A percentile compares a stretch with the other conserved stretches of the same genome.
phyloP scores from a whole-genome alignment of 2,888 invertebrate genomes.

The Agrotis segetum region DNA sequence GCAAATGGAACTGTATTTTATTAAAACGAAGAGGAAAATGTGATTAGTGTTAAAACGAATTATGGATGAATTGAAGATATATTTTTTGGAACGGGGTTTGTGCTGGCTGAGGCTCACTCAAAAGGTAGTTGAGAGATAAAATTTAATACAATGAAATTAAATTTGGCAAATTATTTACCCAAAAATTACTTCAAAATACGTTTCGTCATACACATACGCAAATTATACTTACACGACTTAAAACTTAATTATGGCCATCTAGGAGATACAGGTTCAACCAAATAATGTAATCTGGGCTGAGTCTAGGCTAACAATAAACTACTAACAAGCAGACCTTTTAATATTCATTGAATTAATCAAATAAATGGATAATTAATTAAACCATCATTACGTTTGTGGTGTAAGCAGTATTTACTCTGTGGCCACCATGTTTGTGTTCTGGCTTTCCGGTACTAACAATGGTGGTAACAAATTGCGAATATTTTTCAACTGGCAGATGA shows the following conservation, averaged over 20 bases:
- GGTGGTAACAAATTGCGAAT: slow-evolving; percentile 1
- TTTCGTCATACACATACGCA: too few relatives aligned
- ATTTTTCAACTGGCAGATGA: not conserved
- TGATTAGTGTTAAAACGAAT: not conserved
- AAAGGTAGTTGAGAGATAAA: too few relatives aligned
- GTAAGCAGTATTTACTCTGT: slow-evolving; percentile 47
- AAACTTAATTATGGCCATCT: too few relatives aligned
- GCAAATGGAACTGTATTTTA: not conserved
- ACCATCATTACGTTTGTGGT: slow-evolving; percentile 30
- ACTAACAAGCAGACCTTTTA: too few relatives aligned
- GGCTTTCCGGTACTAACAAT: slow-evolving; percentile 17
- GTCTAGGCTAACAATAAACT: too few relatives aligned
- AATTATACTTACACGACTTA: too few relatives aligned
- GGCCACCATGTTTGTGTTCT: slow-evolving; percentile 39
- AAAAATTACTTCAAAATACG: too few relatives aligned
- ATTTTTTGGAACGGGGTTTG: slow-evolving; percentile 5
- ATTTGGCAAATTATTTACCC: too few relatives aligned
- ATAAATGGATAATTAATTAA: slow-evolving; percentile 33
- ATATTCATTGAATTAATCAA: slow-evolving; percentile 3
- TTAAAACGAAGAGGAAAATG: not conserved
- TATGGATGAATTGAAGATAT: not conserved
- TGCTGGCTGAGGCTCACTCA: too few relatives aligned
- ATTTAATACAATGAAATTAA: too few relatives aligned
- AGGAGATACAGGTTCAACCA: too few relatives aligned
- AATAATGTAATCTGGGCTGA: too few relatives aligned